Evolutionary conservation across 1,140 invertebrate genomes (phyloP), one percentile per base, ranked within the genome.

Genomic region (Hypothenemus hampei): DNA sequence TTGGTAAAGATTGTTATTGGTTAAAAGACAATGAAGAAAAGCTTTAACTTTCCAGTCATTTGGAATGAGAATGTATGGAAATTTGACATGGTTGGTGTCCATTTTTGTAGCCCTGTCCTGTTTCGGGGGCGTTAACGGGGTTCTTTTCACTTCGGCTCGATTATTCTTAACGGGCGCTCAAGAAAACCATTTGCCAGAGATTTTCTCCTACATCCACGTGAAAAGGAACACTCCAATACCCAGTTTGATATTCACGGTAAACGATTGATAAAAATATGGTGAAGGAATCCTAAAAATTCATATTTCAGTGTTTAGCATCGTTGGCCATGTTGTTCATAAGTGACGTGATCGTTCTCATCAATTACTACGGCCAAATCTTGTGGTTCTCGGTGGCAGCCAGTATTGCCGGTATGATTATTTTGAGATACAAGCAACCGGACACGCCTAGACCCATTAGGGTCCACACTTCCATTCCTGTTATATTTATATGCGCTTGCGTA

Each of bases 91-190:
- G 82, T 73, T 85, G 49, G 91, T 95, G 61, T 90, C 92, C 1
- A 78, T 94, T 16, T 93, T 93, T 70, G 92, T 96, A 10, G 89
- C 92, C 0, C 73, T 95, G 24, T 85, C 83, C 10, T 84, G 82
- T 0, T 86, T 87, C 65, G 92, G 92, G 15, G 90, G 90, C 11
- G 90, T 94, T 0, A 96, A 96, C 69, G 92, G 93, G 11, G 89
- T 93, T 26, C 75, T 96, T 31, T 93, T 96, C 72, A 94, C 92
- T 1, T 90, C 91, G 2, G 87, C 89, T 1, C 77, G 84, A 63
- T 77, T 85, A 4, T 87, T 88, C 63, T 78, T 84, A 15, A 86
- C 81, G 3, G 90, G 89, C 6, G 84, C 87, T 1, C 83, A 89
- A 60, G 84, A 91, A 67, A 86, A 87, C 4, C 89, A 92, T 70